Conservation (phyloP, 2,113 vertebrate species). For the Limnothrissa miodon region DNA sequence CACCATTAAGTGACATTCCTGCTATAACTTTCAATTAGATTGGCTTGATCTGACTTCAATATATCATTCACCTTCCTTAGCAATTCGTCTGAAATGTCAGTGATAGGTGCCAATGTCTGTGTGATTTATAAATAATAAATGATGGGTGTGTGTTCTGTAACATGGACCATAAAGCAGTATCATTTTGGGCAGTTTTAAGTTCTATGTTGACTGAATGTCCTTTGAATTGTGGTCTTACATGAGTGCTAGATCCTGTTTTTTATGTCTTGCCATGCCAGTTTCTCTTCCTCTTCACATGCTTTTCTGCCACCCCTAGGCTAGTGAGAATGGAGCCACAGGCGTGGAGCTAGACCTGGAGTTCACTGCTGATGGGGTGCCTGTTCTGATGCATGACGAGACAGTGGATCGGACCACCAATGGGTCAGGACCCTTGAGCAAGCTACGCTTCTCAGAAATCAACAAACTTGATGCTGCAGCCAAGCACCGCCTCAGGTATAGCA, state of each 20-base stretch:
- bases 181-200: background rate
- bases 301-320: conserved; percentile 72
- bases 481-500: conserved; percentile 81
- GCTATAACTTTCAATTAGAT: background rate
- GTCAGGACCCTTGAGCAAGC: conserved; percentile 75
- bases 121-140: too few relatives aligned
- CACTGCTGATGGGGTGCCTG: conserved; percentile 85
- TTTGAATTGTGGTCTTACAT: background rate
- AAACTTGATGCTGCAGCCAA: conserved; percentile 88
- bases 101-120: too few relatives aligned
- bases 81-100: background rate
- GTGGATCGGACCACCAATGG: conserved; percentile 93
- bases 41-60: background rate
- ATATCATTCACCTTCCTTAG: background rate
- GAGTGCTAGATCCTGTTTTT: background rate
- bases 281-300: background rate
- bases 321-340: conserved; percentile 84
- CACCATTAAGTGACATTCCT: too few relatives aligned
- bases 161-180: background rate
- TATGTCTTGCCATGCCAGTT: background rate
- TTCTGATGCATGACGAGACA: conserved; percentile 92
- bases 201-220: background rate
- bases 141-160: background rate
- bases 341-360: conserved; percentile 96
- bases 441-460: conserved; percentile 79